Conservation (phyloP, 2,797 vertebrate species). For the Emydoidea blandingii region DNA sequence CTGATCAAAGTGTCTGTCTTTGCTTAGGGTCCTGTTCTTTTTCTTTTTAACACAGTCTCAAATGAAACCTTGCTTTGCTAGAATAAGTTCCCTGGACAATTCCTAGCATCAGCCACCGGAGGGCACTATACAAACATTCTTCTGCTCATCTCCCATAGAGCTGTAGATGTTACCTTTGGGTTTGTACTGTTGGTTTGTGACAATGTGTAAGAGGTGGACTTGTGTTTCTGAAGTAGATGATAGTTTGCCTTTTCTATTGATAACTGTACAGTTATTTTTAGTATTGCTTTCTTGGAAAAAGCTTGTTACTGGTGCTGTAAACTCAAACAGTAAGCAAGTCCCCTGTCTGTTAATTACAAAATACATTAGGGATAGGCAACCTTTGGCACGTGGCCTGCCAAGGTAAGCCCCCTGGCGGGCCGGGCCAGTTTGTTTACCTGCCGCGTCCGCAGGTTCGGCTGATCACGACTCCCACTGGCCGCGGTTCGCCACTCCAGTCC, state of each 20-base stretch:
- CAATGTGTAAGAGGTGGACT: not conserved
- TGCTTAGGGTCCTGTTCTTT: not conserved
- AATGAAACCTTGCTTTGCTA: not conserved
- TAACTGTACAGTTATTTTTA: not conserved
- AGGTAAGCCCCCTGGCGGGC: no score
- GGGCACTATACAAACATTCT: not conserved
- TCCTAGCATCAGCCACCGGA: not conserved
- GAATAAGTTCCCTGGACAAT: not conserved
- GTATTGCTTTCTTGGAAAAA: not conserved
- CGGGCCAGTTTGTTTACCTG: no score
- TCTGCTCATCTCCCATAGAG: not conserved
- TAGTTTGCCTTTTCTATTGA: not conserved
- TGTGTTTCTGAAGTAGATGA: not conserved
- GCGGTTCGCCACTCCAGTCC: no score
- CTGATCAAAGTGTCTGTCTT: not conserved
- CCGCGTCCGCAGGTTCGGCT: no score
- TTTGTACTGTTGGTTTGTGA: not conserved
- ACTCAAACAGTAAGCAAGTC: not conserved
- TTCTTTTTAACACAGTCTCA: not conserved
- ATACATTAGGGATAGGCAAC: no score
- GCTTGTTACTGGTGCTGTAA: not conserved
- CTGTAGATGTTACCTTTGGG: not conserved
- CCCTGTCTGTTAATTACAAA: not conserved
- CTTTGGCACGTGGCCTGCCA: no score
- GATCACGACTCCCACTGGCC: no score